Evolutionary conservation across 2,888 invertebrate species (phyloP).

Genomic region (Eilema sororculum): DNA sequence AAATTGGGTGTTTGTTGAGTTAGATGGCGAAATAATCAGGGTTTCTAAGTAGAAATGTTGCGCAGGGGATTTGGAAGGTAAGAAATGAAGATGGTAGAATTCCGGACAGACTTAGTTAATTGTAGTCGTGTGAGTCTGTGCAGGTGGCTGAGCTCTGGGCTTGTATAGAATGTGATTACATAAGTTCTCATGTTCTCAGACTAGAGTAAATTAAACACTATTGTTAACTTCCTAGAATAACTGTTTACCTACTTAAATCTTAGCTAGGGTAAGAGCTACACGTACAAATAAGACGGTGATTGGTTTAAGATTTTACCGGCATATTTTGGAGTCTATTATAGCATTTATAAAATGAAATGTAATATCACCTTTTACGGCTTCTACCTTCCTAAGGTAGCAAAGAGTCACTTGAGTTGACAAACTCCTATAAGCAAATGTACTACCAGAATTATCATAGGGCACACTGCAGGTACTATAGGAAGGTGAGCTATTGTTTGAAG

Average conservation of each 20-base stretch:
- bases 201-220: not conserved
- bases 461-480: too few relatives aligned
- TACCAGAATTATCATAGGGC: too few relatives aligned
- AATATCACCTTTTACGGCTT: too few relatives aligned
- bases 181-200: not conserved
- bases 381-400: too few relatives aligned
- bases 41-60: slow-evolving; percentile 3
- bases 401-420: too few relatives aligned
- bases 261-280: not conserved
- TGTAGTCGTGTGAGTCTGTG: slow-evolving; percentile 10
- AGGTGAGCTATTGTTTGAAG: too few relatives aligned
- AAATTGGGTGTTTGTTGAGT: slow-evolving; percentile 30
- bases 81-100: slow-evolving; percentile 22
- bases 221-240: not conserved
- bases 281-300: not conserved
- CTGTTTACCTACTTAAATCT: not conserved
- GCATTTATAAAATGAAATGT: too few relatives aligned
- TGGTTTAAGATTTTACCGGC: too few relatives aligned
- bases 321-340: too few relatives aligned
- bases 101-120: slow-evolving; percentile 13
- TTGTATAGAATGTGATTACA: slow-evolving; percentile 5
- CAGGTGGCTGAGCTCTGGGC: not conserved
- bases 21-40: slow-evolving; percentile 14
- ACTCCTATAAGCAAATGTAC: too few relatives aligned
- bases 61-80: slow-evolving; percentile 16